Conservation (phyloP, 2,797 vertebrate species). For the Coluber constrictor region DNA sequence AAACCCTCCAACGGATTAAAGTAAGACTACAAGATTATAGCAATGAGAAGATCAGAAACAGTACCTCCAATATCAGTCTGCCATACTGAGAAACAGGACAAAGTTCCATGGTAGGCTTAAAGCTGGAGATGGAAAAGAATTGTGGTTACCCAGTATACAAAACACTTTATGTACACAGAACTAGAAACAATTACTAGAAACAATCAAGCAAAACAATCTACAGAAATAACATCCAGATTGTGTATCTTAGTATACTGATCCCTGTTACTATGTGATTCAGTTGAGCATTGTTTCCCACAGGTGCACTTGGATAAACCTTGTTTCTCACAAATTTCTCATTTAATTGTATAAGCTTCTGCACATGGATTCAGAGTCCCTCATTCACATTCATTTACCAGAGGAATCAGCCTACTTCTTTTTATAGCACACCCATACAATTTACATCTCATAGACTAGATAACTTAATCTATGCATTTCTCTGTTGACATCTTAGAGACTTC, state of each 20-base stretch:
- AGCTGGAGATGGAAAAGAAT: neutral
- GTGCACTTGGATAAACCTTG: neutral
- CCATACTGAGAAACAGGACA: neutral
- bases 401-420: neutral
- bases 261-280: neutral
- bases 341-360: neutral
- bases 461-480: neutral
- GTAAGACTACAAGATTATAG: neutral
- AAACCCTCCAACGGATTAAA: neutral
- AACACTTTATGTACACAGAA: neutral
- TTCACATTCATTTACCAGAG: neutral
- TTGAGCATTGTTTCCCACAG: neutral
- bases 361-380: neutral
- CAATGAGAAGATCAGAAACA: neutral
- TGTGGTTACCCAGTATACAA: neutral
- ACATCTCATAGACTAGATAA: neutral
- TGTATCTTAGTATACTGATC: neutral
- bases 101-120: neutral
- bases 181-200: neutral
- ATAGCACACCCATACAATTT: neutral
- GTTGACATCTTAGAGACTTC: neutral
- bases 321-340: neutral
- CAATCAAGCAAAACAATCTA: neutral
- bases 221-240: neutral
- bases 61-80: neutral